Conservation (phyloP, 2,113 vertebrate species). For the Antennarius striatus region DNA sequence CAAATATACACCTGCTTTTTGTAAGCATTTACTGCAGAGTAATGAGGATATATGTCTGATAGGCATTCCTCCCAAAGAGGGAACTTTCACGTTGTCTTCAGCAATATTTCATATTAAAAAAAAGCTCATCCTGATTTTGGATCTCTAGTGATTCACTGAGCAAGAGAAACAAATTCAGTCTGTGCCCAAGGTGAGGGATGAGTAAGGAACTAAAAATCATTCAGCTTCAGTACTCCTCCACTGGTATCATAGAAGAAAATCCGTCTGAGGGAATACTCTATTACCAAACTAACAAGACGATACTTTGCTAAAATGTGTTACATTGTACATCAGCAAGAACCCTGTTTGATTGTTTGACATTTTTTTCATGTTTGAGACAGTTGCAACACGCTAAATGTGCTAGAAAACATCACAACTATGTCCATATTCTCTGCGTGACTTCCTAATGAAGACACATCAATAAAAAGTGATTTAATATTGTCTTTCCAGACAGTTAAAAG, state of each 20-base stretch:
- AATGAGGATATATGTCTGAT: conserved; percentile 2
- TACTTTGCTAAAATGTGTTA: no score
- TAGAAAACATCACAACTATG: no score
- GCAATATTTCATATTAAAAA: not conserved
- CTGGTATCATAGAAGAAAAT: not conserved
- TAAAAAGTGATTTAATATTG: no score
- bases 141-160: not conserved
- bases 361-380: no score
- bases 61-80: conserved; percentile 1
- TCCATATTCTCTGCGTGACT: no score
- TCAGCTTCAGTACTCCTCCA: not conserved
- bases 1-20: conserved; percentile 5
- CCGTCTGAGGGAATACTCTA: not conserved
- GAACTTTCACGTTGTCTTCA: conserved; percentile 17
- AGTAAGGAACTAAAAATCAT: conserved; percentile 3
- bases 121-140: not conserved
- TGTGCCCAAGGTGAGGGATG: conserved; percentile 14
- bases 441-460: no score
- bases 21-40: conserved; percentile 25
- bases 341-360: no score
- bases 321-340: no score
- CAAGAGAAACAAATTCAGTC: conserved; percentile 10
- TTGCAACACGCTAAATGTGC: no score
- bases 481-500: no score
- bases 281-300: not conserved